Evolutionary conservation across 1,140 invertebrate species (phyloP), one percentile per base, ranked within the genome.

Genomic region (Drosophila prosaltans): DNA sequence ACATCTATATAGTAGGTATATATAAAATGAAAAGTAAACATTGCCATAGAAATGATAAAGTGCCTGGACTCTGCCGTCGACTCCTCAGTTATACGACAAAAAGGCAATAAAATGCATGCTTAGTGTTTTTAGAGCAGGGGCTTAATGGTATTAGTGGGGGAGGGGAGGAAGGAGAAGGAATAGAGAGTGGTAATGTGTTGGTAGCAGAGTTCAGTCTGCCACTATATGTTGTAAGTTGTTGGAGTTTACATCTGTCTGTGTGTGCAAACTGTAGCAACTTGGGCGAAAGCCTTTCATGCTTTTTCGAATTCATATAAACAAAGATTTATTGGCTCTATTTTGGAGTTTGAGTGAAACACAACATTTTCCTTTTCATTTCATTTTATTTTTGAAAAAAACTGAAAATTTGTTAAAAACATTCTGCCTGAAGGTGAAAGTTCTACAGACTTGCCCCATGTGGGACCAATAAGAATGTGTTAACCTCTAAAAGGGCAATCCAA

Each of bases 81-180:
- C 26, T 66, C 48, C 45, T 58, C 62, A 67, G 55, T 51, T 51
- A 26, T 69, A 62, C 65, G 76, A 83, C 80, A 83, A 89, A 89
- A 89, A 83, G 77, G 83, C 83, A 88, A 89, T 89, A 88, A 88
- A 88, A 89, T 89, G 84, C 83, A 88, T 88, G 84, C 83, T 88
- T 88, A 83, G 83, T 77, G 55, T 71, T 78, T 83, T 45, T 51
- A 54, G 54, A 59, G 65, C 26, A 45, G 51, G 81, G 80, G 55
- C 65, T 83, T 88, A 83, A 86, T 80, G 76, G 76, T 80, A 88
- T 86, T 88, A 80, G 81, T 64, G 21, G 64, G 64, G 55, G 43
- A 39, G 70, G 64, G 2, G 32, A 6, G 2, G 6, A 21, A 30
- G 0, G 4, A 30, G 4, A 30, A 30, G 36, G 3, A 0, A 3